phyloP scores from a whole-genome alignment of 2,113 vertebrate species.

The Lichenostomus cassidix region DNA sequence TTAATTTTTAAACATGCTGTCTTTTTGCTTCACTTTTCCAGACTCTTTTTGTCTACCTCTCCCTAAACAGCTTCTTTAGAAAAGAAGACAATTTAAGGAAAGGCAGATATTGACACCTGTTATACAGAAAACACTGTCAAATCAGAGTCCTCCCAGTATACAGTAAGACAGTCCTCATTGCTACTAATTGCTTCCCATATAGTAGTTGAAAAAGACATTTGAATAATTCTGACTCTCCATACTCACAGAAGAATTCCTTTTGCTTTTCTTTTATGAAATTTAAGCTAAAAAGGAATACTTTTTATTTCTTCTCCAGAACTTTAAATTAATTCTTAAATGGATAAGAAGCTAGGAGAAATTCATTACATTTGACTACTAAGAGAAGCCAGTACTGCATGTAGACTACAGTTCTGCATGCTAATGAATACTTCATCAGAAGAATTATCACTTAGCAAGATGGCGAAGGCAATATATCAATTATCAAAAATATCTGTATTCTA shows the following conservation, averaged over 20 bases:
- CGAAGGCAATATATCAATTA: slow-evolving; percentile 22
- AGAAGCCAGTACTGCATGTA: not conserved
- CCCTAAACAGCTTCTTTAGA: not conserved
- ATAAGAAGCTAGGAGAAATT: not conserved
- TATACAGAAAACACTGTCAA: not conserved
- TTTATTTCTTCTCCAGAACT: not conserved
- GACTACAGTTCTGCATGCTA: not conserved
- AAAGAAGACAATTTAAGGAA: not conserved
- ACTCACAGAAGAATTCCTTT: not conserved
- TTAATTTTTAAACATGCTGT: not conserved
- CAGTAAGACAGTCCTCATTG: not conserved
- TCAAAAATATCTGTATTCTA: slow-evolving; percentile 51
- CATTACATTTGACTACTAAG: not conserved
- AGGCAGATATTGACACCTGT: not conserved
- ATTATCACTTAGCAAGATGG: not conserved
- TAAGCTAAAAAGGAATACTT: not conserved
- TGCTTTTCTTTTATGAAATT: not conserved
- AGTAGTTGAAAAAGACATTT: not conserved
- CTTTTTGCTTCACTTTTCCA: not conserved
- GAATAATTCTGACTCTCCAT: not conserved
- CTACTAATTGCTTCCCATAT: not conserved
- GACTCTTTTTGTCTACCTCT: not conserved
- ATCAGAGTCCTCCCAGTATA: not conserved
- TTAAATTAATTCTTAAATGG: not conserved
- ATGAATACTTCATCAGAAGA: slow-evolving; percentile 21